These are phyloP conservation scores for Bubo blakistoni DNA, from an alignment of 2,113 vertebrate genomes.

Conservation along the genomic window DNA sequence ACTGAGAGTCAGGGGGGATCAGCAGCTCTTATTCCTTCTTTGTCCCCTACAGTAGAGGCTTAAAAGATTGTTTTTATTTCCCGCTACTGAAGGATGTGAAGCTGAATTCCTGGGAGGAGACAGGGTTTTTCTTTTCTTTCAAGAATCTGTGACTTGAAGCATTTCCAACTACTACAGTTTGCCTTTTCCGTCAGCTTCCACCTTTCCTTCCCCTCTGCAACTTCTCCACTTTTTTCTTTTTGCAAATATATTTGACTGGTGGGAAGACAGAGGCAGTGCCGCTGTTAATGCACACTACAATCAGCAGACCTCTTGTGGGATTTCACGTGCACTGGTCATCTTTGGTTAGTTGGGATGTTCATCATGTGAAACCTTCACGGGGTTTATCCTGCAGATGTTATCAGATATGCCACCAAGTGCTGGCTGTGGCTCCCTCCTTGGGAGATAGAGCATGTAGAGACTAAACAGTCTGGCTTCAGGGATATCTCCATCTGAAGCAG, in stretches of 20 bases:
- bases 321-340: accelerated
- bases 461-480: background rate
- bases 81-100: background rate
- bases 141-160: background rate
- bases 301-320: background rate
- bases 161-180: background rate
- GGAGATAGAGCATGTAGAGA: background rate
- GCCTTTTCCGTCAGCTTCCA: background rate
- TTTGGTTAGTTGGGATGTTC: background rate
- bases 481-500: background rate
- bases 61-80: background rate
- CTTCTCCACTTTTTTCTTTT: background rate
- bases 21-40: background rate
- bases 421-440: background rate
- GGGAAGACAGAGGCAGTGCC: background rate
- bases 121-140: background rate
- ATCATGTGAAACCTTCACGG: background rate
- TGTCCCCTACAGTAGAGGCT: background rate
- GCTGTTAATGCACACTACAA: background rate
- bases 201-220: background rate
- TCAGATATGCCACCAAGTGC: background rate
- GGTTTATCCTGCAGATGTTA: background rate
- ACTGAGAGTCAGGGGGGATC: background rate
- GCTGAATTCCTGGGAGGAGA: background rate
- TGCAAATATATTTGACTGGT: background rate